These are phyloP conservation scores for Spatulosminthurus flaviceps DNA, from an alignment of 2,888 invertebrate species.

Conservation along the genomic window DNA sequence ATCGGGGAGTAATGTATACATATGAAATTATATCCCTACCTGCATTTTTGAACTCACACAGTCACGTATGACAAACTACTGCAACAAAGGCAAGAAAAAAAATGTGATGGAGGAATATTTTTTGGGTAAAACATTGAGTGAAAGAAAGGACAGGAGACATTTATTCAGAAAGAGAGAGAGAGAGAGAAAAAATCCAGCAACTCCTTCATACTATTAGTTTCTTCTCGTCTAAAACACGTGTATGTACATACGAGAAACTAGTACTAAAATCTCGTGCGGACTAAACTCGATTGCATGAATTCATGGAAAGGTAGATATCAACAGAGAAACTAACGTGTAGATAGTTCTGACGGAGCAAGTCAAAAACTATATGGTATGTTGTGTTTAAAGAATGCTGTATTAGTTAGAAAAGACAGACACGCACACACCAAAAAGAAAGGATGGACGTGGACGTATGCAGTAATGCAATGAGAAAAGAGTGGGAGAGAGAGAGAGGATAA, in stretches of 20 bases:
- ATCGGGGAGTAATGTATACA: too few species aligned
- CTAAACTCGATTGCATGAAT: constrained; percentile 32
- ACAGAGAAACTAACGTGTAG: too few species aligned
- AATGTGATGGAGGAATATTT: too few species aligned
- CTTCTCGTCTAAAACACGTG: not conserved
- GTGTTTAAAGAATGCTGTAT: too few species aligned
- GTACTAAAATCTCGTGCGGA: constrained; percentile 38
- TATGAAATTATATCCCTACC: too few species aligned
- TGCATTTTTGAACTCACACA: too few species aligned
- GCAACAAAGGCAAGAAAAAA: too few species aligned
- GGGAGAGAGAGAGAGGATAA: not conserved
- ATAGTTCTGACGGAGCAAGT: too few species aligned
- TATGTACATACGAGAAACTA: not conserved
- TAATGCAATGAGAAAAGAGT: not conserved
- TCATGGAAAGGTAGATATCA: constrained; percentile 22
- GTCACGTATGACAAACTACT: too few species aligned
- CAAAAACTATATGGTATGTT: too few species aligned
- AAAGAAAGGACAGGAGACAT: too few species aligned
- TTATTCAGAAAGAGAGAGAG: not conserved
- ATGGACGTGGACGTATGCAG: not conserved
- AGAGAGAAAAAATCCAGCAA: not conserved
- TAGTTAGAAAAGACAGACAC: not conserved
- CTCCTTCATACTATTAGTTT: not conserved
- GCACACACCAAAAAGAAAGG: constrained; percentile 4
- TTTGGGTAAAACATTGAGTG: too few species aligned